phyloP scores from a whole-genome alignment of 2,888 invertebrate genomes.

The Chironomus tentans region DNA sequence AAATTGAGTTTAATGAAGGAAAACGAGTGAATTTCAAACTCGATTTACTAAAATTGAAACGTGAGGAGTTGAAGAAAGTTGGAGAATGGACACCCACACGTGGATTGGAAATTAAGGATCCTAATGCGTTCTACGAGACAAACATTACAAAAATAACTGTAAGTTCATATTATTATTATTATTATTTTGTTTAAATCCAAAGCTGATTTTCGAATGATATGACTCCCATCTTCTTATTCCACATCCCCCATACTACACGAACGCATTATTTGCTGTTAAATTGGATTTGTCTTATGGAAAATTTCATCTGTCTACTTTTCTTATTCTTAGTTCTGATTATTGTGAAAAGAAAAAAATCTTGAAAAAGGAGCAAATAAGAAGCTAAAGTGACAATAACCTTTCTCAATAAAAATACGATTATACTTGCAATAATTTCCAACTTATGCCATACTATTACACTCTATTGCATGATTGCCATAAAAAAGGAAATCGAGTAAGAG shows the following conservation, averaged over 20 bases:
- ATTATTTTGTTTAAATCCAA: too few species aligned
- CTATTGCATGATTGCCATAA: not conserved
- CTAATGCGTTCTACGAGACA: slow-evolving; percentile 74
- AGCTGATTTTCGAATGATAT: not conserved
- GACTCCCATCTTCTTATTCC: too few species aligned
- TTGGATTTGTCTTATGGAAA: slow-evolving; percentile 45
- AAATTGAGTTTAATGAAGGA: slow-evolving; percentile 77
- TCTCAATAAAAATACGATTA: not conserved
- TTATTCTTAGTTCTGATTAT: not conserved
- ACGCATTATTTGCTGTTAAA: slow-evolving; percentile 61
- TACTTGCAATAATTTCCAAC: not conserved
- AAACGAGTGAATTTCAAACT: slow-evolving; percentile 74
- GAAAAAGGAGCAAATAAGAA: too few species aligned
- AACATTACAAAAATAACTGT: slow-evolving; percentile 77
- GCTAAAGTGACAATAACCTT: not conserved
- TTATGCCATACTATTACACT: not conserved
- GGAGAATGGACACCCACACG: slow-evolving; percentile 70
- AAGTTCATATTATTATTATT: slow-evolving; percentile 31
- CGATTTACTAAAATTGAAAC: slow-evolving; percentile 71
- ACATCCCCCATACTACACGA: too few species aligned
- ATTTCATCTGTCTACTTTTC: slow-evolving; percentile 3
- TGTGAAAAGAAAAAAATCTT: too few species aligned
- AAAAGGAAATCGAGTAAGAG: not conserved
- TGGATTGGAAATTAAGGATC: slow-evolving; percentile 75
- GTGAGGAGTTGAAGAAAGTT: slow-evolving; percentile 68